Evolutionary conservation across 2,888 invertebrate genomes (phyloP), one percentile per base, ranked within the genome.

Genomic region (Trichacis sp.): DNA sequence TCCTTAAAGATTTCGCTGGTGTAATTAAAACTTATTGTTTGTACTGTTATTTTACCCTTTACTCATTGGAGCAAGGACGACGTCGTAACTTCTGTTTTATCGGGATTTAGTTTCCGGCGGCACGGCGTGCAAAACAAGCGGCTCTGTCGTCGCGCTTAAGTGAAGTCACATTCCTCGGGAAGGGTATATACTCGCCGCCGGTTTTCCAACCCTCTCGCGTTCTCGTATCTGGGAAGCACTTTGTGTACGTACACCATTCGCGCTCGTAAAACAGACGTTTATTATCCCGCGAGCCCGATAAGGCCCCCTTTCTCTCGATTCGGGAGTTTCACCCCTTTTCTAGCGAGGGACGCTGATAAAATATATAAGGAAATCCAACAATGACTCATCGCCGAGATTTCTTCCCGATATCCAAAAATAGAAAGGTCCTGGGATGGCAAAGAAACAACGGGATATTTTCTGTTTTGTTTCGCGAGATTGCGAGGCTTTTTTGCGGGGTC

Each of bases 221-320:
- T 47, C 56, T 64, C 49, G 49, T 49, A 49, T 49, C 36, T 38
- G n/a, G 4, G 18, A 38, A 38, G 38, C 36, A 38, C 49, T 38
- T 38, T 49, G 36, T 49, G 49, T 49, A 38, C 17, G 19, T 38
- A 38, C 12, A 49, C 18, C 48, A 48, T 48, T 71, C 65, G 64
- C 64, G 70, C 75, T 76, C 76, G 73, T 78, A 76, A 78, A 77
- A 55, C 71, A 69, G 70, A 73, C 71, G 73, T 76, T 78, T 78
- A 76, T 76, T 79, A 78, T 79, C 76, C 72, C 70, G 71, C 68
- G 69, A 61, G 68, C 70, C 62, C 73, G 79, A 74, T 74, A 74
- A 74, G 73, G 67, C 64, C 43, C n/a, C 24, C 64, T 59, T 48
- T 55, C 61, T 59, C 33, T 29, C 46, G 18, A 18, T 20, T 46